These are phyloP conservation scores for Aurelia aurita DNA, from an alignment of 30 jellyfish, hydroid and myxozoan genomes.

Conservation along the genomic window DNA sequence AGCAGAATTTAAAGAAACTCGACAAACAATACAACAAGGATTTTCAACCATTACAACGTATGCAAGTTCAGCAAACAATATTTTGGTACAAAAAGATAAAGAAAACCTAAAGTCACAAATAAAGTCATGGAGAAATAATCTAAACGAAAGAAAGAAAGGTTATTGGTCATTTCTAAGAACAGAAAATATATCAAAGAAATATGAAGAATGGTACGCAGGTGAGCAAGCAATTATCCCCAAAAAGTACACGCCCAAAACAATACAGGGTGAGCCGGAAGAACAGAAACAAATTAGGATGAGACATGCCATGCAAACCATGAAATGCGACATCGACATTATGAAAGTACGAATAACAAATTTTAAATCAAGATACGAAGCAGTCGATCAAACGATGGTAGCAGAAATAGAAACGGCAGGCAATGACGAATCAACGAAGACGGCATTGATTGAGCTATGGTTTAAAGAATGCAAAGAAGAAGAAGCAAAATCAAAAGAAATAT, in stretches of 20 bases:
- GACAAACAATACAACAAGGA: neutral
- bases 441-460: too few species aligned
- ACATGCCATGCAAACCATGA: slow-evolving; percentile 6
- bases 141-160: too few species aligned
- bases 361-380: slow-evolving; percentile 14
- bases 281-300: slow-evolving; percentile 6
- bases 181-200: too few species aligned
- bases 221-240: neutral
- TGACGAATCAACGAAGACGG: too few species aligned
- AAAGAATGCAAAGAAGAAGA: too few species aligned
- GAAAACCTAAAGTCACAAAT: too few species aligned
- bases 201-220: slow-evolving; percentile 12
- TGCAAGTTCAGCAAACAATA: slow-evolving; percentile 19
- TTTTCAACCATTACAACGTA: slow-evolving; percentile 3
- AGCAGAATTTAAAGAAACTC: slow-evolving; percentile 8
- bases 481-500: neutral
- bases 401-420: neutral
- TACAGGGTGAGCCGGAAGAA: slow-evolving; percentile 20
- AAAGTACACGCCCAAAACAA: slow-evolving; percentile 5
- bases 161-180: too few species aligned
- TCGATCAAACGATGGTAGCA: slow-evolving; percentile 10
- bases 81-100: too few species aligned
- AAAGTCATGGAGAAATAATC: too few species aligned
- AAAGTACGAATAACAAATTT: slow-evolving; percentile 8
- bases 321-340: slow-evolving; percentile 12